Evolutionary conservation across 2,797 vertebrate genomes (phyloP).

Genomic region (Hoplostethus atlanticus): DNA sequence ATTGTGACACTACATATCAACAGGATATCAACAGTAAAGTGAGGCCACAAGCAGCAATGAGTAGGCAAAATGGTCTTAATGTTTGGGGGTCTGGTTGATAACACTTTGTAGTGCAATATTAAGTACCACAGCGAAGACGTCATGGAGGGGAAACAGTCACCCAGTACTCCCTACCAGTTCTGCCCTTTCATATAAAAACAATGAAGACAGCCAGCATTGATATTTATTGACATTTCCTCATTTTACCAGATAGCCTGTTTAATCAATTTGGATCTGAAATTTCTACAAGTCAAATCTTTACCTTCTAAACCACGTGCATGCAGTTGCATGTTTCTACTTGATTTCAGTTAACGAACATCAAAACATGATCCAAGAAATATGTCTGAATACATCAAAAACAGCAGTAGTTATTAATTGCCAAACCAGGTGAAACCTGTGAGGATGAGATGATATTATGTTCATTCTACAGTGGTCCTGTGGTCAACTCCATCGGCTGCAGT

Average conservation of each 20-base stretch:
- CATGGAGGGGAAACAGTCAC: not conserved
- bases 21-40: constrained; percentile 12
- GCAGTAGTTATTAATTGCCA: not conserved
- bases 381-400: not conserved
- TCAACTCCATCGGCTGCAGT: constrained; percentile 31
- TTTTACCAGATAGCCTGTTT: not conserved
- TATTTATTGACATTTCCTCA: not conserved
- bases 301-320: constrained; percentile 2
- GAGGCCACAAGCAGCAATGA: constrained; percentile 22
- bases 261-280: not conserved
- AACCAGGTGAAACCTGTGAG: constrained; percentile 16
- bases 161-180: not conserved
- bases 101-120: not conserved
- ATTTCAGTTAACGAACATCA: constrained; percentile 4
- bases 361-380: not conserved
- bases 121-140: not conserved
- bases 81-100: not conserved
- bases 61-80: not conserved
- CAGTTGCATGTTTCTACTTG: constrained; percentile 10
- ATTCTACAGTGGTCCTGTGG: constrained; percentile 9
- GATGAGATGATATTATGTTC: constrained; percentile 5
- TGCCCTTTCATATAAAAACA: not conserved
- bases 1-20: constrained; percentile 11
- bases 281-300: not conserved
- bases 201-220: not conserved